phyloP scores from a whole-genome alignment of 2,888 invertebrate species.

The Agrochola litura region DNA sequence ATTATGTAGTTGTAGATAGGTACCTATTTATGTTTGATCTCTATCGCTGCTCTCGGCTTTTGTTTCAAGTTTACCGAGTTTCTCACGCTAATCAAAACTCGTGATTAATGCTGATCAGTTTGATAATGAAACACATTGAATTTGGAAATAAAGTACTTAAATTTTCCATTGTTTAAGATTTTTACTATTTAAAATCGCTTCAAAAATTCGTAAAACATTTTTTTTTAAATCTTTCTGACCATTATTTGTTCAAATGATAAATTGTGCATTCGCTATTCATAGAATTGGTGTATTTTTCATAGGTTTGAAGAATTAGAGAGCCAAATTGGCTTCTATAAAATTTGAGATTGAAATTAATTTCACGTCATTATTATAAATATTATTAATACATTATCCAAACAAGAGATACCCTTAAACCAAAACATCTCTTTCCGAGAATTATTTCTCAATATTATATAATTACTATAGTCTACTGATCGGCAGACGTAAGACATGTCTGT shows the following conservation, averaged over 20 bases:
- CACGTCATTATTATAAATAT: background rate
- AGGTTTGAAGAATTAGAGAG: no score
- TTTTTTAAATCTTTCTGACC: background rate
- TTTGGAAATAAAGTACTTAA: no score
- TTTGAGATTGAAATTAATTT: no score
- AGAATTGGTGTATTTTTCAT: background rate
- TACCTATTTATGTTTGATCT: conserved; percentile 27
- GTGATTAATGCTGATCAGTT: conserved; percentile 8
- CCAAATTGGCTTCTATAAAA: background rate
- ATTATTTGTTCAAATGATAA: background rate
- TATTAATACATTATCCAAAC: background rate
- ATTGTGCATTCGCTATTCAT: no score
- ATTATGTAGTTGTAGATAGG: conserved; percentile 21
- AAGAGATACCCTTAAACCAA: background rate
- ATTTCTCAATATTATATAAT: conserved; percentile 36
- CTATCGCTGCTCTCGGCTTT: conserved; percentile 21
- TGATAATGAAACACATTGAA: background rate
- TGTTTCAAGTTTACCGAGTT: conserved; percentile 12
- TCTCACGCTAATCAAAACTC: conserved; percentile 12
- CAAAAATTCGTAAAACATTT: background rate
- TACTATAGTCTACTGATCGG: background rate
- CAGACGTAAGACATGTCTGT: conserved; percentile 18
- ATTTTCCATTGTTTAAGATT: no score
- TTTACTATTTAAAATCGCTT: background rate
- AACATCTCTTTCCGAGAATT: background rate